phyloP scores from a whole-genome alignment of 2,888 invertebrate genomes.

The Pristionchus maxplancki region DNA sequence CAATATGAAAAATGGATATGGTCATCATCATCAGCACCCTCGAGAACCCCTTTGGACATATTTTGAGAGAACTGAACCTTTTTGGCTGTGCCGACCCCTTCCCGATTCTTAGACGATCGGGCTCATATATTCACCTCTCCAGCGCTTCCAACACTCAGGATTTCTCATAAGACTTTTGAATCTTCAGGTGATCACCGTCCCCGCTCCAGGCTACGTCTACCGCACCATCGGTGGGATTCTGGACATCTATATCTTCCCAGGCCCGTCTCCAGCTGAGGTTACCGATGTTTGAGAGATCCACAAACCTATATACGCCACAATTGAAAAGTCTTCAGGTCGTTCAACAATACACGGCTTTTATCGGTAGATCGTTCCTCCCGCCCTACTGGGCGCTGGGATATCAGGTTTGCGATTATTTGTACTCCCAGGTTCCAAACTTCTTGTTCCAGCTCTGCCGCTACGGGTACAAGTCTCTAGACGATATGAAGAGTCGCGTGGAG shows the following conservation, averaged over 20 bases:
- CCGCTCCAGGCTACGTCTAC: constrained; percentile 83
- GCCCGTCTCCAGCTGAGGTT: not conserved
- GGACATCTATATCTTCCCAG: constrained; percentile 78
- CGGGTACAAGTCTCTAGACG: constrained; percentile 68
- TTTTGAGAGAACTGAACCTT: too few species aligned
- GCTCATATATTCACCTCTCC: too few species aligned
- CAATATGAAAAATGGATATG: too few species aligned
- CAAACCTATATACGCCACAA: constrained; percentile 55
- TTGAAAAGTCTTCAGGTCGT: constrained; percentile 67
- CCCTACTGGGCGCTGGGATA: constrained; percentile 78
- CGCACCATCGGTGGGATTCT: constrained; percentile 80
- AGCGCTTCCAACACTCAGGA: too few species aligned
- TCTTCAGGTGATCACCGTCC: constrained; percentile 62
- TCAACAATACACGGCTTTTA: constrained; percentile 69
- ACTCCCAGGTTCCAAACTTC: not conserved
- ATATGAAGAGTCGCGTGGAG: constrained; percentile 69
- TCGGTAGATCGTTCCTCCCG: constrained; percentile 72
- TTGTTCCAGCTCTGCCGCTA: constrained; percentile 67
- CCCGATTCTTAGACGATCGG: too few species aligned
- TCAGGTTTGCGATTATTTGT: constrained; percentile 61
- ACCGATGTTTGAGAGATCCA: too few species aligned
- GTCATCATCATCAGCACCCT: too few species aligned
- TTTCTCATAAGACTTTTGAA: too few species aligned
- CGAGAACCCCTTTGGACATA: too few species aligned
- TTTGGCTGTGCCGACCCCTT: too few species aligned